Evolutionary conservation across 2,797 vertebrate species (phyloP).

Genomic region (Siniperca obscura): DNA sequence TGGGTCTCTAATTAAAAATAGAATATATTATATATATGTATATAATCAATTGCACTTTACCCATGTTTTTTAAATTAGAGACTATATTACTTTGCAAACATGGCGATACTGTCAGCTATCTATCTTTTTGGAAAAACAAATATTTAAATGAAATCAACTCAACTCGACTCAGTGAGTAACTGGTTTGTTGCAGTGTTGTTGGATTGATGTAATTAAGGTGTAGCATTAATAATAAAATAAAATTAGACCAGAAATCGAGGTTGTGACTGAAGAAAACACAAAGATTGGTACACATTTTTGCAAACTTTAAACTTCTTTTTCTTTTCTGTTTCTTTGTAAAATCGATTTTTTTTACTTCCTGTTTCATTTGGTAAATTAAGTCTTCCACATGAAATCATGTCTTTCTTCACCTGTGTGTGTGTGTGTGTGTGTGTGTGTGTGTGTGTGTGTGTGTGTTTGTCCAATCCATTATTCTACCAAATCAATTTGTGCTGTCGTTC

Average conservation of each 20-base stretch:
- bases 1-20: background rate
- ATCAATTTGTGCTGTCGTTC: conserved; percentile 62
- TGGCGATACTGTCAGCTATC: background rate
- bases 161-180: background rate
- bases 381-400: background rate
- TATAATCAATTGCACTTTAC: background rate
- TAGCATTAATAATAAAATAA: too few species aligned
- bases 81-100: background rate
- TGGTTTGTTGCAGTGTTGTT: background rate
- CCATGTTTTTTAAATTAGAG: background rate
- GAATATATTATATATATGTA: too few species aligned
- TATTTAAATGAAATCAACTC: background rate
- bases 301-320: background rate
- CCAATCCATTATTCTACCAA: conserved; percentile 16
- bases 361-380: background rate
- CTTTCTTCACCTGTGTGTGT: background rate
- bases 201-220: background rate
- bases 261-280: background rate
- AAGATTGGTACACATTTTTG: background rate
- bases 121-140: background rate
- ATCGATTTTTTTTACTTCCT: background rate
- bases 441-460: background rate
- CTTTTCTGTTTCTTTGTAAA: background rate
- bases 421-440: background rate
- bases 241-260: background rate